A percentile compares a stretch with the other conserved stretches of the same genome.
Conservation (phyloP, 1,140 invertebrate species). For the Patella vulgata region DNA sequence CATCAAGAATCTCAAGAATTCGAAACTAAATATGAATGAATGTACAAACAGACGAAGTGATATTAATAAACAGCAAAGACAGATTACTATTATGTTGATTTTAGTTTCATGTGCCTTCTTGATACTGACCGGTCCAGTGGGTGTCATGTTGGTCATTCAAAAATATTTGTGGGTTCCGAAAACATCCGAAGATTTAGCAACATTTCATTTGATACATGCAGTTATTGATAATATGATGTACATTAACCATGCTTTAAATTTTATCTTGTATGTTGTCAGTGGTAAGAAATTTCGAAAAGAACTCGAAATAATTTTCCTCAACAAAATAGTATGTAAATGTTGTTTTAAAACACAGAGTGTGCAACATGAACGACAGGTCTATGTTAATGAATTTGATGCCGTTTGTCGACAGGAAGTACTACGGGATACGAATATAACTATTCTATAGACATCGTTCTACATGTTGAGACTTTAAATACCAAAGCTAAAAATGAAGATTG, state of each 20-base stretch:
- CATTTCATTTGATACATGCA: constrained; percentile 5
- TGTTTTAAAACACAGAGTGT: too few relatives aligned
- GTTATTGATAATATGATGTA: constrained; percentile 20
- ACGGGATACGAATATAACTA: too few relatives aligned
- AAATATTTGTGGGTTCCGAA: constrained; percentile 2
- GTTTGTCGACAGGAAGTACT: too few relatives aligned
- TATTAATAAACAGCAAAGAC: background rate
- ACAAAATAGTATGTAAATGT: too few relatives aligned
- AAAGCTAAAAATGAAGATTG: too few relatives aligned
- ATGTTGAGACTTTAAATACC: too few relatives aligned
- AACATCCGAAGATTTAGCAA: constrained; percentile 7
- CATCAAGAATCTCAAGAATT: background rate
- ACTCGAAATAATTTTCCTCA: too few relatives aligned
- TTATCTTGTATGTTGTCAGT: constrained; percentile 24
- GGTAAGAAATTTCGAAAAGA: constrained; percentile 32
- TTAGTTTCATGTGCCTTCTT: constrained; percentile 19
- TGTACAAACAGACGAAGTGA: too few relatives aligned
- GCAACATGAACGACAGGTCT: too few relatives aligned
- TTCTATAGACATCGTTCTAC: too few relatives aligned
- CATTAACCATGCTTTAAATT: constrained; percentile 32
- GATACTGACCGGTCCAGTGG: constrained; percentile 8
- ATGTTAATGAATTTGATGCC: too few relatives aligned
- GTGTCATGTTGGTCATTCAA: constrained; percentile 9
- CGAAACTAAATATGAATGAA: too few relatives aligned
- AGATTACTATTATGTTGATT: constrained; percentile 19